These are phyloP conservation scores for Plecturocebus donacophilus DNA, from an alignment of 2,113 vertebrate species.

Conservation along the genomic window DNA sequence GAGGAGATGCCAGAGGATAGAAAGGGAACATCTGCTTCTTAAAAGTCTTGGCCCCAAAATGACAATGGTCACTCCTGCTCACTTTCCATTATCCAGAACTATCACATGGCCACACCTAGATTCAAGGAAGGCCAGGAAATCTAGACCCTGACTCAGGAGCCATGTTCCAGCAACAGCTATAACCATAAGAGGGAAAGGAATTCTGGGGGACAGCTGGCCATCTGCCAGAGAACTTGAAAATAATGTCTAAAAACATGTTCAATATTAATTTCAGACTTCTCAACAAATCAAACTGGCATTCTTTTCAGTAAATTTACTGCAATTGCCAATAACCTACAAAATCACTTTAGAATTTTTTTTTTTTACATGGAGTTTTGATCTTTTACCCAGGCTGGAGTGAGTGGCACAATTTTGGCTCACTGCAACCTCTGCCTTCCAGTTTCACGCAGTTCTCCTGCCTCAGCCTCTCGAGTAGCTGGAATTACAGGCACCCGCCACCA, in stretches of 20 bases:
- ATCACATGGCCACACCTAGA: not conserved
- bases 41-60: not conserved
- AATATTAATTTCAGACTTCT: not conserved
- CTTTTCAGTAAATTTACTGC: not conserved
- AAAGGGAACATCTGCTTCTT: constrained; percentile 26
- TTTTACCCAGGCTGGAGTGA: no score
- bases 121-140: not conserved
- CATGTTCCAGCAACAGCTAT: not conserved
- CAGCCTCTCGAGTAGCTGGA: no score
- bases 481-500: no score
- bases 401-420: no score
- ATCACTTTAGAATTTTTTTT: not conserved
- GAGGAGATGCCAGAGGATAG: not conserved
- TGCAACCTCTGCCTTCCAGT: no score
- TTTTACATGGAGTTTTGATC: no score
- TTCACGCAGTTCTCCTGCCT: no score
- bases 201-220: not conserved
- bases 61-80: not conserved
- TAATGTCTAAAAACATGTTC: not conserved
- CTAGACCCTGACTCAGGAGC: not conserved
- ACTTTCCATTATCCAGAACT: not conserved
- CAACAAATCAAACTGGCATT: not conserved
- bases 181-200: not conserved
- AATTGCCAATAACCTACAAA: constrained; percentile 18
- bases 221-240: not conserved